phyloP scores from a whole-genome alignment of 2,113 vertebrate genomes.

The Eolophus roseicapilla region DNA sequence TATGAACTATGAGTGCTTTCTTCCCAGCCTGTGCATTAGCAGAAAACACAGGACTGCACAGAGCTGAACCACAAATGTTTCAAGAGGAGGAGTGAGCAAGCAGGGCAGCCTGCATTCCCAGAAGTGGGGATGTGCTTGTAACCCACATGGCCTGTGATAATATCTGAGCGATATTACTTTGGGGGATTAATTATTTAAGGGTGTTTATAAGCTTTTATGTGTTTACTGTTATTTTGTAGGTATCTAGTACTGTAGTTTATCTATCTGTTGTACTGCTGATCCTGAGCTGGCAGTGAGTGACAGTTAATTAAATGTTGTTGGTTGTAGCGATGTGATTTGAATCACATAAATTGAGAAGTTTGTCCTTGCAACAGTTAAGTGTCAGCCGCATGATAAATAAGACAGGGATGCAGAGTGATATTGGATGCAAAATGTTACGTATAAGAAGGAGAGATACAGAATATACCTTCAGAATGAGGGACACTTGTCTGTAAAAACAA shows the following conservation, averaged over 20 bases:
- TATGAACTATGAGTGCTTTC: background rate
- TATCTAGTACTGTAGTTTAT: background rate
- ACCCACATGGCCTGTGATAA: fast-evolving
- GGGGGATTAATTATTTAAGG: background rate
- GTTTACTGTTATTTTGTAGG: background rate
- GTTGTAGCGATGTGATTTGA: background rate
- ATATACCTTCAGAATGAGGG: background rate
- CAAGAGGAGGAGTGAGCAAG: background rate
- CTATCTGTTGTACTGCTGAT: background rate
- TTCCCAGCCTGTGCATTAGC: background rate
- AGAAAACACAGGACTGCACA: background rate
- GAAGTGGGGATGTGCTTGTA: background rate
- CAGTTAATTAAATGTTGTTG: background rate
- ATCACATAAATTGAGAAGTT: background rate
- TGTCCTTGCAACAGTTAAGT: background rate
- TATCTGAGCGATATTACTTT: background rate
- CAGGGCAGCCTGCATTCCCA: background rate
- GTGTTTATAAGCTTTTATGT: background rate
- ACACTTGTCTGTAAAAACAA: background rate
- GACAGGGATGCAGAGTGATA: background rate
- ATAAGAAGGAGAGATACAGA: background rate
- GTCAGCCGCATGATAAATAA: background rate
- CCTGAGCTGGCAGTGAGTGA: background rate
- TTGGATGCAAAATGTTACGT: background rate
- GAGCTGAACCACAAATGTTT: fast-evolving